Evolutionary conservation across 2,113 vertebrate genomes (phyloP).

Genomic region (Cariama cristata): DNA sequence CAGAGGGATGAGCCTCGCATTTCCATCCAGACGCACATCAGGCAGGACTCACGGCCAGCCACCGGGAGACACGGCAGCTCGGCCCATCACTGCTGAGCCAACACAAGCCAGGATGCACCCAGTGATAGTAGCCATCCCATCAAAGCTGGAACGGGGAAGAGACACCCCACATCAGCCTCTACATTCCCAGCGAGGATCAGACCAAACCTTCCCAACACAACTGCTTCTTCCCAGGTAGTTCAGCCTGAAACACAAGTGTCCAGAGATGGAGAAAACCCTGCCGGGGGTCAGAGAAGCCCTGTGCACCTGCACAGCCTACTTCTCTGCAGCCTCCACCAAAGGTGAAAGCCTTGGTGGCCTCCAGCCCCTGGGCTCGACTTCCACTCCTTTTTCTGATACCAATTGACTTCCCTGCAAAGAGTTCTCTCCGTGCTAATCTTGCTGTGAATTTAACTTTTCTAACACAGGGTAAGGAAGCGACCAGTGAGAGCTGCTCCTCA

Average conservation of each 20-base stretch:
- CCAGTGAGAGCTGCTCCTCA: background rate
- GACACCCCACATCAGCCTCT: background rate
- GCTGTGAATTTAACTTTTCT: background rate
- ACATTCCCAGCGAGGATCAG: background rate
- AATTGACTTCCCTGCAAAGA: background rate
- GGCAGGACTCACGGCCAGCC: background rate
- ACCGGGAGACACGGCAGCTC: background rate
- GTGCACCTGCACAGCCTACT: fast-evolving
- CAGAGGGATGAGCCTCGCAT: fast-evolving
- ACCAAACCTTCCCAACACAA: background rate
- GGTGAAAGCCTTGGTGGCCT: background rate
- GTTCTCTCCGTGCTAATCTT: background rate
- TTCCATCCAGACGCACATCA: background rate
- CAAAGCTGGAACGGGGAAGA: background rate
- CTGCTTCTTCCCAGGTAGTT: background rate
- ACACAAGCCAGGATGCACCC: background rate
- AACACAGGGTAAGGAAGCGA: fast-evolving
- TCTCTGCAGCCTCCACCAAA: background rate
- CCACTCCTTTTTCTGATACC: background rate
- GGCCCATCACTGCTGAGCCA: fast-evolving
- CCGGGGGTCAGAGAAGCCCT: background rate
- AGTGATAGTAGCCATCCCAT: background rate
- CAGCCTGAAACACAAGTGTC: background rate
- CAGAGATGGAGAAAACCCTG: background rate
- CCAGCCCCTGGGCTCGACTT: background rate